These are phyloP conservation scores for Parapsyche elsis DNA, from an alignment of 1,140 invertebrate species.

Conservation along the genomic window DNA sequence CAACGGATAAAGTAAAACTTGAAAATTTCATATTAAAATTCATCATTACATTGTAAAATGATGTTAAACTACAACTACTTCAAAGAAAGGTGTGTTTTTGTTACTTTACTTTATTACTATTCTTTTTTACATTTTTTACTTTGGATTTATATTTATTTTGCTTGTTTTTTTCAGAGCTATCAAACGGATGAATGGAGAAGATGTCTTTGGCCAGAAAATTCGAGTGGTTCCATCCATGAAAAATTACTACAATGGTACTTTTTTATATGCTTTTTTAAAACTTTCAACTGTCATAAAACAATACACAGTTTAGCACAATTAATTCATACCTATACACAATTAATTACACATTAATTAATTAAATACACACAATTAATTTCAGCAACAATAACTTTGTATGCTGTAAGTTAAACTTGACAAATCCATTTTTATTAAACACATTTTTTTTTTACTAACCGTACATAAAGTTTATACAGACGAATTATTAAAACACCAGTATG, in stretches of 20 bases:
- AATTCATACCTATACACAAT: too few relatives aligned
- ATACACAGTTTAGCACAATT: too few relatives aligned
- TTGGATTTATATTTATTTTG: constrained; percentile 52
- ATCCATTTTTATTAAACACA: too few relatives aligned
- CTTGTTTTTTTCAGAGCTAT: constrained; percentile 73
- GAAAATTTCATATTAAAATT: background rate
- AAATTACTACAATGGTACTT: constrained; percentile 49
- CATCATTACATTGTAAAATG: constrained; percentile 37
- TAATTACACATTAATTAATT: too few relatives aligned
- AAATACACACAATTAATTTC: too few relatives aligned
- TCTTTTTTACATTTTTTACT: constrained; percentile 34
- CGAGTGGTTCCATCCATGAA: constrained; percentile 57
- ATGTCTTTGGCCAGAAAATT: constrained; percentile 84
- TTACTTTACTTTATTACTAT: constrained; percentile 29
- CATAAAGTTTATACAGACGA: too few relatives aligned
- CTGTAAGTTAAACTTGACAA: too few relatives aligned
- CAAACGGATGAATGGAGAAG: constrained; percentile 87
- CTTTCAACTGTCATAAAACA: too few relatives aligned
- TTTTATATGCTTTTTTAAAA: too few relatives aligned
- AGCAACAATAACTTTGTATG: too few relatives aligned
- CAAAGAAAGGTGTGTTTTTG: constrained; percentile 55
- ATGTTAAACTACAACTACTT: constrained; percentile 53
- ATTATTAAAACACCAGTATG: too few relatives aligned
- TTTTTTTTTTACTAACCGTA: too few relatives aligned
- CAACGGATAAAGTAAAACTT: background rate